Base-by-base conservation (phyloP, 2,888 invertebrate species). In the Pristionchus entomophagus region DNA sequence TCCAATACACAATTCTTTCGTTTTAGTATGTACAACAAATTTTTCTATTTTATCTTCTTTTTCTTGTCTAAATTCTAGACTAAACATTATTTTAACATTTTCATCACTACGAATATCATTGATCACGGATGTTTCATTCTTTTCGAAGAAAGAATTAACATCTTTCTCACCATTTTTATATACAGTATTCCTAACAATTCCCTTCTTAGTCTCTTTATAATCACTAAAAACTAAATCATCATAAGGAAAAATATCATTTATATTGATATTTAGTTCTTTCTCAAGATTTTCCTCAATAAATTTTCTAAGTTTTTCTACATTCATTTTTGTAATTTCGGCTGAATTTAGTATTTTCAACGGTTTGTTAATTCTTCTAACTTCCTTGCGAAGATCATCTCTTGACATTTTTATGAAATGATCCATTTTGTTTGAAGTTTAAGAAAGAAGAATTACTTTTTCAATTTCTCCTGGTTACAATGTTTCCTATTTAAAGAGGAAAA, bases 141-240 rank as follows among this genome's bases (percentile, higher is more conserved):
- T 87, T 84, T 86, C 49, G 26, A 88, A 86, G 41, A 88, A 88
- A 32, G 59, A 51, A 49, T 87, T 78, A 51, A 86, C 17, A 59
- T 73, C n/a, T 26, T 62, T 69, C 62, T n/a, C 83, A 59, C 81
- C 85, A 59, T 87, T 85, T 81, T 29, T 85, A 88, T 88, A 86
- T n/a, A 2, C 80, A 35, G 88, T 88, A 38, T n/a, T 77, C 84
- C 83, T 86, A 41, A 84, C 38, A 49, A 78, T 78, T 29, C 77
- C 84, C 29, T 81, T 78, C 45, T 87, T 82, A 56, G 32, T 82
- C 73, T 88, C 87, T 84, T 87, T 85, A 41, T 88, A 86, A 69
- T 88, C 87, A 81, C 81, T 88, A 69, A 87, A 88, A 86, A 88
- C 84, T 26, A 82, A 51, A 59, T 88, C 84, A n/a, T 85, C 87